These are phyloP conservation scores for Mechanitis messenoides DNA, from an alignment of 2,888 invertebrate genomes.

Conservation along the genomic window DNA sequence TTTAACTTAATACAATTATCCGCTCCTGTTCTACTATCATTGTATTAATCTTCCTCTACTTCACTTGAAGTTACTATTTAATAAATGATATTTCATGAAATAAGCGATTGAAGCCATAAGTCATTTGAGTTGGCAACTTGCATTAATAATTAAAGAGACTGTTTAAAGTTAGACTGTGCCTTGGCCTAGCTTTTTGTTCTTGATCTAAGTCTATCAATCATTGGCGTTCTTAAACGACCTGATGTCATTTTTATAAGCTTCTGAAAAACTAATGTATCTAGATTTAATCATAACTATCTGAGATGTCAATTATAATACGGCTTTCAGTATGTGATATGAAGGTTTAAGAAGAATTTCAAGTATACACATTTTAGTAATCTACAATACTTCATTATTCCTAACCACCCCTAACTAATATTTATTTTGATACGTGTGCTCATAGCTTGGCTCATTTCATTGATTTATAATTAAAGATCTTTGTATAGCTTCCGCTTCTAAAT, in stretches of 20 bases:
- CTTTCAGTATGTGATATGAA: too few relatives aligned
- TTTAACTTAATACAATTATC: too few relatives aligned
- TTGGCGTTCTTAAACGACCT: conserved; percentile 41
- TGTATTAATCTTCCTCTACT: too few relatives aligned
- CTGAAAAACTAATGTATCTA: background rate
- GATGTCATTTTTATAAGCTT: conserved; percentile 15
- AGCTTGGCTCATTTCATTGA: conserved; percentile 45
- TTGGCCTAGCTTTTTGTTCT: conserved; percentile 57
- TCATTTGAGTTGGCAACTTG: conserved; percentile 54
- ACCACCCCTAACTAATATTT: conserved; percentile 13
- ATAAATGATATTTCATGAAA: conserved; percentile 3
- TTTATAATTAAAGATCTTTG: conserved; percentile 54
- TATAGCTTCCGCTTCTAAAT: conserved; percentile 52
- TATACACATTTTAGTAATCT: too few relatives aligned
- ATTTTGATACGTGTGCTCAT: conserved; percentile 33
- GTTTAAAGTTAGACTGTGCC: conserved; percentile 55
- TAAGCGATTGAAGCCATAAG: conserved; percentile 35
- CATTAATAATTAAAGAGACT: conserved; percentile 49
- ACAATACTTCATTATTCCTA: background rate
- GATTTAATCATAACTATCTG: background rate
- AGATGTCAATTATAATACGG: too few relatives aligned
- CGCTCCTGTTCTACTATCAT: too few relatives aligned
- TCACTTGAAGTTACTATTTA: background rate
- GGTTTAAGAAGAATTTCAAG: too few relatives aligned
- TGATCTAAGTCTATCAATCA: conserved; percentile 58